phyloP scores from a whole-genome alignment of 1,140 invertebrate species.

The Stenopsyche tienmushanensis region DNA sequence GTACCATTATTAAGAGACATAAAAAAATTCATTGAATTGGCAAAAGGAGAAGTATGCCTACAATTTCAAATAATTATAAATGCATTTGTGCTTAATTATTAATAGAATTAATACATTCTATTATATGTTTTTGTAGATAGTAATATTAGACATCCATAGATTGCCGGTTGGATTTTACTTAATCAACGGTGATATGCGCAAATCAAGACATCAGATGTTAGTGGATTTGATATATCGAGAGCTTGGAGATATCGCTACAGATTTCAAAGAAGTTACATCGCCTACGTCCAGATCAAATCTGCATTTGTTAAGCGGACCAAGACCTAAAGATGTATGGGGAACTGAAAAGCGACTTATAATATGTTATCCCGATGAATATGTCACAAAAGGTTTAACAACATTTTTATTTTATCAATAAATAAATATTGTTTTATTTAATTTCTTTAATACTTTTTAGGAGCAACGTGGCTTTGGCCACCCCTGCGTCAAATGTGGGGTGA shows the following conservation, averaged over 20 bases:
- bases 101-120: no score
- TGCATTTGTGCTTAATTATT: no score
- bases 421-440: slow-evolving; percentile 14
- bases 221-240: slow-evolving; percentile 57
- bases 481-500: slow-evolving; percentile 64
- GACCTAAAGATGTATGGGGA: slow-evolving; percentile 61
- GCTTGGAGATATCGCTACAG: slow-evolving; percentile 56
- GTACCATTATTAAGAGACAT: slow-evolving; percentile 57
- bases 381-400: slow-evolving; percentile 47
- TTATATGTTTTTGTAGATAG: slow-evolving; percentile 44
- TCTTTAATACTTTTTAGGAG: slow-evolving; percentile 47
- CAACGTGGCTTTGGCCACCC: slow-evolving; percentile 62
- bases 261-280: slow-evolving; percentile 20
- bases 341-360: slow-evolving; percentile 59
- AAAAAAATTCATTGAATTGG: slow-evolving; percentile 55
- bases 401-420: slow-evolving; percentile 7
- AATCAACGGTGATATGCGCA: slow-evolving; percentile 44
- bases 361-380: slow-evolving; percentile 55
- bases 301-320: slow-evolving; percentile 51
- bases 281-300: slow-evolving; percentile 45
- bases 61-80: not conserved
- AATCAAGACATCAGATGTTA: slow-evolving; percentile 53
- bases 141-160: slow-evolving; percentile 64
- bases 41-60: slow-evolving; percentile 53
- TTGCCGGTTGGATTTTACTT: slow-evolving; percentile 60